Evolutionary conservation across 2,797 vertebrate genomes (phyloP), one percentile per base, ranked within the genome.

Genomic region (Tapera naevia): DNA sequence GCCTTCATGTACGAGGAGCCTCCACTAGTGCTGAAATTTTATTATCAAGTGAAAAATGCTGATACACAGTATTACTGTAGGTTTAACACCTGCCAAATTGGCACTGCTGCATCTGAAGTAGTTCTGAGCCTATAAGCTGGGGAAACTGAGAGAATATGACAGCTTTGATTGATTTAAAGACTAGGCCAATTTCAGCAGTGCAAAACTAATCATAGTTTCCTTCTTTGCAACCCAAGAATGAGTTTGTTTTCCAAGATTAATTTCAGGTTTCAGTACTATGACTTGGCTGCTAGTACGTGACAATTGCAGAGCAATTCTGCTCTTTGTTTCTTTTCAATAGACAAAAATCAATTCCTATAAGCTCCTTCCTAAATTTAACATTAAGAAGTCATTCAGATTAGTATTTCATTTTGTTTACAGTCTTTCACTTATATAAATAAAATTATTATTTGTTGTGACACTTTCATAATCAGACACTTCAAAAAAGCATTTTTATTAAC

Each of bases 31-130:
- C 23, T 79, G 39, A 58, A 37, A 64, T 91, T 97, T 94, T 93
- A 95, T 85, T 88, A 92, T 32, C 71, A 56, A 92, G 88, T 32
- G 81, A 70, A 80, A 96, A 91, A 58, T 35, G 91, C 96, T 95
- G 91, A 96, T 88, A 87, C 61, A 85, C 10, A 18, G 33, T 86
- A 94, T 95, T 70, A 80, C 80, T 67, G 75, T 70, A 65, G 88
- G 73, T 86, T 97, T 80, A 93, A 80, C 83, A 76, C 78, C 91
- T 93, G 66, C 72, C 93, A 69, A 89, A 90, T 80, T 90, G 83
- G 66, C 72, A 35, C 25, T 37, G 58, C 67, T 67, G 22, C 65
- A 32, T 61, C 64, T 81, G 82, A 74, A 50, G 61, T 48, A 56
- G 48, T 43, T 76, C 88, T 14, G 35, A 57, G 67, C 41, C 58